phyloP scores from a whole-genome alignment of 2,113 vertebrate species.

The Amphilophus citrinellus region DNA sequence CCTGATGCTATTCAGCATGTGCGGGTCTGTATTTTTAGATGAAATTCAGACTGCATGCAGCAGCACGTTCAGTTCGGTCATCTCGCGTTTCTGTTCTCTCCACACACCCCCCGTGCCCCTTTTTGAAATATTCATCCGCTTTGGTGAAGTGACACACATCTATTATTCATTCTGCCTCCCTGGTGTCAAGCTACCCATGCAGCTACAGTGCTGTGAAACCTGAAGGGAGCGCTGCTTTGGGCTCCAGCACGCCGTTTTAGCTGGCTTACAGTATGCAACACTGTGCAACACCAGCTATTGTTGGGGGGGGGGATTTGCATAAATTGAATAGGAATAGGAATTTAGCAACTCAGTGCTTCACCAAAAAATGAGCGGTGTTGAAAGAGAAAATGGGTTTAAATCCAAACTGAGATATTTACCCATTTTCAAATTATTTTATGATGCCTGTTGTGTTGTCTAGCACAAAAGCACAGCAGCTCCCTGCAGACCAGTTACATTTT shows the following conservation, averaged over 20 bases:
- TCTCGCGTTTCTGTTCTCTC: constrained; percentile 16
- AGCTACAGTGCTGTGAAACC: constrained; percentile 39
- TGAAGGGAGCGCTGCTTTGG: constrained; percentile 55
- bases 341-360: constrained; percentile 47
- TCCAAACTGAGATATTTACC: constrained; percentile 38
- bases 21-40: constrained; percentile 35
- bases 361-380: background rate
- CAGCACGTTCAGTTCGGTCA: constrained; percentile 26
- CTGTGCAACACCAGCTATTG: constrained; percentile 51
- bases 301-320: constrained; percentile 56
- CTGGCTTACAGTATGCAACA: constrained; percentile 50
- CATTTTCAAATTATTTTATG: constrained; percentile 18
- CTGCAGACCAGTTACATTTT: background rate
- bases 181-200: constrained; percentile 44
- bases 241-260: constrained; percentile 27
- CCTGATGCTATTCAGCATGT: background rate
- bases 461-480: background rate
- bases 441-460: constrained; percentile 2
- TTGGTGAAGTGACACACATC: constrained; percentile 70
- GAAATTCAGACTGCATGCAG: constrained; percentile 3
- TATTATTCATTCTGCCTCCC: constrained; percentile 64
- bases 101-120: constrained; percentile 9
- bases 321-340: constrained; percentile 45
- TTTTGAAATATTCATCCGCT: constrained; percentile 64
- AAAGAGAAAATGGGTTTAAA: constrained; percentile 45